phyloP scores from a whole-genome alignment of 1,140 invertebrate genomes.

The Drosophila quadrilineata region DNA sequence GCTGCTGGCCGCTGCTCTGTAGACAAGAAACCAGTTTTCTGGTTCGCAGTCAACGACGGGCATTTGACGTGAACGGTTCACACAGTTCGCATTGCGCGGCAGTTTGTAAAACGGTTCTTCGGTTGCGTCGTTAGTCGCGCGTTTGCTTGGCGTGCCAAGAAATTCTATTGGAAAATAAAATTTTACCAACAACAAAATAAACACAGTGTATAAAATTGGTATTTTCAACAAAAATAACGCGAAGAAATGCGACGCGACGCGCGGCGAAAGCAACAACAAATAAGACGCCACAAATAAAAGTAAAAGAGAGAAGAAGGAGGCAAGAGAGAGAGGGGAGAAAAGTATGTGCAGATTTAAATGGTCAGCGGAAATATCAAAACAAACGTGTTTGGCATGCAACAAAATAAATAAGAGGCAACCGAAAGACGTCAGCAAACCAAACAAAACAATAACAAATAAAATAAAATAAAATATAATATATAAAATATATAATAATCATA shows the following conservation, averaged over 20 bases:
- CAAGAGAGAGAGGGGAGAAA: conserved; percentile 6
- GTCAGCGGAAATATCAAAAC: conserved; percentile 69
- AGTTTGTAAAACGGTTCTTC: conserved; percentile 27
- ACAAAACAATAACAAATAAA: too few species aligned
- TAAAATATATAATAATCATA: too few species aligned
- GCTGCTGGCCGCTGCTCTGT: conserved; percentile 3
- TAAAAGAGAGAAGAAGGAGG: conserved; percentile 1
- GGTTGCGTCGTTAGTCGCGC: conserved; percentile 41
- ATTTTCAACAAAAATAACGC: conserved; percentile 54
- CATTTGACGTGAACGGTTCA: conserved; percentile 58
- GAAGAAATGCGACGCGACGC: conserved; percentile 69
- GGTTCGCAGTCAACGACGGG: conserved; percentile 53
- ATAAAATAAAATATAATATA: too few species aligned
- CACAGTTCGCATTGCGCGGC: conserved; percentile 21
- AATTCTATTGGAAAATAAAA: conserved; percentile 65
- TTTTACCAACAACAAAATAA: conserved; percentile 55
- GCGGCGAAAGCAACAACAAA: conserved; percentile 31
- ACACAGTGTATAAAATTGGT: conserved; percentile 69
- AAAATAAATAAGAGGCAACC: conserved; percentile 59
- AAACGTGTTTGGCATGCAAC: conserved; percentile 68
- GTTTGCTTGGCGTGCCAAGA: conserved; percentile 61
- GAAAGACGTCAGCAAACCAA: conserved; percentile 47
- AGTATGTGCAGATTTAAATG: conserved; percentile 63
- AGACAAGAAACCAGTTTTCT: conserved; percentile 40
- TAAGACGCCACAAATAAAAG: conserved; percentile 24